These are phyloP conservation scores for Eulacestoma nigropectus DNA, from an alignment of 2,113 vertebrate species.

Conservation along the genomic window DNA sequence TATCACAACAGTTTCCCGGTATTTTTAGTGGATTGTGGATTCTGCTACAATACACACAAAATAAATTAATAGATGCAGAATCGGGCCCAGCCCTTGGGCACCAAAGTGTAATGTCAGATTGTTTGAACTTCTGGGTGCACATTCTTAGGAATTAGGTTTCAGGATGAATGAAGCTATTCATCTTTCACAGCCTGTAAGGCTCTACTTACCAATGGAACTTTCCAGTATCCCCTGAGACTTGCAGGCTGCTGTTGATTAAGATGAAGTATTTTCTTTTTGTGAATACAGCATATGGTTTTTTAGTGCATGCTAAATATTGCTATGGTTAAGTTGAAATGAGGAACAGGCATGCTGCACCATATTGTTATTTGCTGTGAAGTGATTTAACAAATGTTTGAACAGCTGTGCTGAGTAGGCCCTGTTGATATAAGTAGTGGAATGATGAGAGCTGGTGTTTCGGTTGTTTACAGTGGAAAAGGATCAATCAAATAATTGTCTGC, in stretches of 20 bases:
- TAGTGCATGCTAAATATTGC: background rate
- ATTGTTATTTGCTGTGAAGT: constrained; percentile 49
- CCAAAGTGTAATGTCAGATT: background rate
- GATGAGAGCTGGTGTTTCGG: background rate
- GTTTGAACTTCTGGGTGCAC: background rate
- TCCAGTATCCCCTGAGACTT: background rate
- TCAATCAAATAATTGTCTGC: background rate
- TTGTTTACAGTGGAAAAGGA: background rate
- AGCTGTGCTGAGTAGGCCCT: constrained; percentile 22
- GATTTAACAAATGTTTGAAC: constrained; percentile 68
- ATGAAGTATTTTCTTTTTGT: background rate
- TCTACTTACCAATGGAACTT: background rate
- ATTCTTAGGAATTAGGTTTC: background rate
- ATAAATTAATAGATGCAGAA: background rate
- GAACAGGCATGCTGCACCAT: background rate
- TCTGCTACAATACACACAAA: background rate
- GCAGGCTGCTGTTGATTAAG: background rate
- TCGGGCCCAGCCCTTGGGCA: background rate
- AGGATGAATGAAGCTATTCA: background rate
- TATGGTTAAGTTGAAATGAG: background rate
- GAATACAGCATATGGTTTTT: background rate
- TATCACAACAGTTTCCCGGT: background rate
- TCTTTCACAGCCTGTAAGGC: background rate
- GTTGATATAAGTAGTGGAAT: background rate
- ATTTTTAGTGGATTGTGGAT: background rate